Conservation (phyloP, 2,113 vertebrate genomes). For the Camelus bactrianus region DNA sequence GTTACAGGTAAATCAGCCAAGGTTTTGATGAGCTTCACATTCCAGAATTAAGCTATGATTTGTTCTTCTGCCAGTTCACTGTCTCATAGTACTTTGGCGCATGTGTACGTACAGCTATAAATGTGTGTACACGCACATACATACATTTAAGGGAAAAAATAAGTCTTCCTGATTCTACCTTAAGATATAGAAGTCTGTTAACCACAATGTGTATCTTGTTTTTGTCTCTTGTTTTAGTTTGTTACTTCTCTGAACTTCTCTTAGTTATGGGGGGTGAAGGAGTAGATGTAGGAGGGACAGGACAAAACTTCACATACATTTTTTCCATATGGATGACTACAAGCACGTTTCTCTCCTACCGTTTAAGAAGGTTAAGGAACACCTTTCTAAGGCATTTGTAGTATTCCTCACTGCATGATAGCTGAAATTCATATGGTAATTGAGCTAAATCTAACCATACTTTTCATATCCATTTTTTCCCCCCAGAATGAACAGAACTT, state of each 20-base stretch:
- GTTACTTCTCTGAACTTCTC: not conserved
- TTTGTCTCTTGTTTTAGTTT: not conserved
- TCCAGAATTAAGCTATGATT: not conserved
- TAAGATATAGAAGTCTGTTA: not conserved
- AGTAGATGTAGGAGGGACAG: not conserved
- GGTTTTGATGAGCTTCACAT: not conserved
- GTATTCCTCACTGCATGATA: not conserved
- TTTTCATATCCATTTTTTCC: not conserved
- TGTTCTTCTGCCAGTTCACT: not conserved
- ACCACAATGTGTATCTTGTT: not conserved
- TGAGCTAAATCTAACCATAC: not conserved
- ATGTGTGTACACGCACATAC: not conserved
- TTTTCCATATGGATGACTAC: not conserved
- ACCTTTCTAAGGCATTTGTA: not conserved
- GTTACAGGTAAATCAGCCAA: not conserved
- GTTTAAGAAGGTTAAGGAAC: not conserved
- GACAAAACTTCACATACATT: not conserved
- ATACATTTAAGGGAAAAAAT: not conserved
- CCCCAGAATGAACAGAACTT: not conserved
- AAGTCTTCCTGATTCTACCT: not conserved
- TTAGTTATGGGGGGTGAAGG: not conserved
- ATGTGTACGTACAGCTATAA: not conserved
- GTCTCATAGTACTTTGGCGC: not conserved
- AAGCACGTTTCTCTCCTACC: not conserved
- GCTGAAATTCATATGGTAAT: not conserved